These are phyloP conservation scores for Grantiella picta DNA, from an alignment of 2,113 vertebrate genomes.

Conservation along the genomic window DNA sequence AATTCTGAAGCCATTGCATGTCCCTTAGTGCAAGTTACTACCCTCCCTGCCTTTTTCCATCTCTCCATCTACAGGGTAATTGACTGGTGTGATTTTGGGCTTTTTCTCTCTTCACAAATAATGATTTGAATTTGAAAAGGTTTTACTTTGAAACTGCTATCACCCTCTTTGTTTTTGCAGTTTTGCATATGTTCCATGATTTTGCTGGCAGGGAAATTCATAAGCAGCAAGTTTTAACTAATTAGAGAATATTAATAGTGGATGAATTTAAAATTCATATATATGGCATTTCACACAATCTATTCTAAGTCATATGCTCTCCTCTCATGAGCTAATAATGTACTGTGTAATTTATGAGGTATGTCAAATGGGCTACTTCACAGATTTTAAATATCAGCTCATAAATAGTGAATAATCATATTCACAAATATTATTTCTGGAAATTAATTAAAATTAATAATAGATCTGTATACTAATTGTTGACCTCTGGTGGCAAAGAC, in stretches of 20 bases:
- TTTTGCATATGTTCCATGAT: not conserved
- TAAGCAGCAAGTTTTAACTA: not conserved
- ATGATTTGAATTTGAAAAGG: not conserved
- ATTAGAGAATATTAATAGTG: conserved; percentile 27
- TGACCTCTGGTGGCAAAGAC: not conserved
- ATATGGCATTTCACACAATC: not conserved
- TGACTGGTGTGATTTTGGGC: not conserved
- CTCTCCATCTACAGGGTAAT: not conserved
- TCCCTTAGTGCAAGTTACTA: not conserved
- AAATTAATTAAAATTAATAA: conserved; percentile 16
- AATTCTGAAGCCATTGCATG: not conserved
- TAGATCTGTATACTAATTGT: not conserved
- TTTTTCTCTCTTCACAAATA: not conserved
- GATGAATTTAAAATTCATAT: conserved; percentile 4
- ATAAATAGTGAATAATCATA: conserved; percentile 16
- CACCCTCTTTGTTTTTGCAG: not conserved
- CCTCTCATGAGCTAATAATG: not conserved
- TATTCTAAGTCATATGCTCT: conserved; percentile 1
- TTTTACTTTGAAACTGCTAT: not conserved
- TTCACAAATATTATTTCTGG: conserved; percentile 40
- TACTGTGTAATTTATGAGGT: conserved; percentile 8
- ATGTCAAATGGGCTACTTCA: not conserved
- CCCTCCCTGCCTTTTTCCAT: not conserved
- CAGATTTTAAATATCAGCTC: not conserved
- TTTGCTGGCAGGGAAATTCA: conserved; percentile 9